Evolutionary conservation across 2,113 vertebrate genomes (phyloP), one percentile per base, ranked within the genome.

Genomic region (Rhynchomys soricoides): DNA sequence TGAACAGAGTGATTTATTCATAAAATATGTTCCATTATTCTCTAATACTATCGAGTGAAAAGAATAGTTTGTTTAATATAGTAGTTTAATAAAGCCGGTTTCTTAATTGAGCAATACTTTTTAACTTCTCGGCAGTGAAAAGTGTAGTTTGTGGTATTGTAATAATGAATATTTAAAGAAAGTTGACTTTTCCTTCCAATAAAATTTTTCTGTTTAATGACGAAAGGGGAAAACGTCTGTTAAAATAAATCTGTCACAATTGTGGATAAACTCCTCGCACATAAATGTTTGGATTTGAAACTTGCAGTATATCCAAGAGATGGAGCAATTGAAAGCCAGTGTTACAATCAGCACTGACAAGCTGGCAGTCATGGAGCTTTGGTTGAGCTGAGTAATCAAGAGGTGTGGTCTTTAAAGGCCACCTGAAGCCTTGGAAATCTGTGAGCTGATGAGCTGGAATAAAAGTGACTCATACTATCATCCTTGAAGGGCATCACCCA

Each of bases 401-500:
- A 85, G 37, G n/a, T 81, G 77, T 82, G 89, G 52, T 81, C 89
- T 95, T 96, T 88, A 94, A 91, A 93, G 93, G 96, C 34, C 93
- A 91, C 82, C 34, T 7, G 57, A 45, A 96, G 75, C 71, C 75
- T 73, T 68, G 73, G 91, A 91, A 78, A 95, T 55, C 86, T 79
- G 10, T 21, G 86, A 95, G 57, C 10, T 45, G 71, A 71, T 77
- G 75, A 90, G 43, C 3, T 87, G 70, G 75, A 89, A 75, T 82
- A 50, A 91, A 73, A 59, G 79, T 89, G 95, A 96, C 62, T 92
- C 64, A 96, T 24, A 21, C 21, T 62, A 6, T 4, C 16, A 57
- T 37, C n/a, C 45, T 87, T 90, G 74, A 95, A 87, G 89, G 88
- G 31, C 40, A 83, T 62, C 85, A 59, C 59, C 74, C 55, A 64